Evolutionary conservation across 2,797 vertebrate species (phyloP).

Genomic region (Craterocephalus amniculus): DNA sequence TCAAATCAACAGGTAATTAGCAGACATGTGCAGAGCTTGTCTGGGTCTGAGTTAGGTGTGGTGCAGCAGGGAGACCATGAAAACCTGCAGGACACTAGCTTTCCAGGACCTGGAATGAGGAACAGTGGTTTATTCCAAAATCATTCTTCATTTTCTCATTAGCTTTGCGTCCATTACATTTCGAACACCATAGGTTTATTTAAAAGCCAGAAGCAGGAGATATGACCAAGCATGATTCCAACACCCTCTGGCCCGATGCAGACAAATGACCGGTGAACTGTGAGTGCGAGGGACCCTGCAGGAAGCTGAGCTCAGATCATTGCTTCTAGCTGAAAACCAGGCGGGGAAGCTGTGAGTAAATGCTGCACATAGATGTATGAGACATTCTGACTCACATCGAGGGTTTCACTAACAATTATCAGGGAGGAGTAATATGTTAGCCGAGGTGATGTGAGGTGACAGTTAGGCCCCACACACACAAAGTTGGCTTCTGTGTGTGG

Average conservation of each 20-base stretch:
- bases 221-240: slow-evolving; percentile 24
- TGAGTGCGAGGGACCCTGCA: slow-evolving; percentile 31
- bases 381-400: slow-evolving; percentile 1
- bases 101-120: too few species aligned
- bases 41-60: too few species aligned
- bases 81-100: too few species aligned
- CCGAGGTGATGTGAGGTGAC: slow-evolving; percentile 30
- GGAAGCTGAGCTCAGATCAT: slow-evolving; percentile 53
- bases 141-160: neutral
- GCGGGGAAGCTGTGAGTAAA: slow-evolving; percentile 47
- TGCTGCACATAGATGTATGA: slow-evolving; percentile 15
- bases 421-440: slow-evolving; percentile 8
- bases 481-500: slow-evolving; percentile 21
- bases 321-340: slow-evolving; percentile 31
- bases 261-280: slow-evolving; percentile 40
- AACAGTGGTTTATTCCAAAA: neutral
- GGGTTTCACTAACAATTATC: neutral
- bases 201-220: slow-evolving; percentile 15
- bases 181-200: neutral
- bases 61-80: too few species aligned
- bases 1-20: too few species aligned
- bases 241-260: slow-evolving; percentile 18
- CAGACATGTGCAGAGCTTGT: too few species aligned
- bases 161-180: neutral
- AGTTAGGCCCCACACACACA: slow-evolving; percentile 36